These are phyloP conservation scores for Hypotaenidia okinawae DNA, from an alignment of 2,797 vertebrate species.

Conservation along the genomic window DNA sequence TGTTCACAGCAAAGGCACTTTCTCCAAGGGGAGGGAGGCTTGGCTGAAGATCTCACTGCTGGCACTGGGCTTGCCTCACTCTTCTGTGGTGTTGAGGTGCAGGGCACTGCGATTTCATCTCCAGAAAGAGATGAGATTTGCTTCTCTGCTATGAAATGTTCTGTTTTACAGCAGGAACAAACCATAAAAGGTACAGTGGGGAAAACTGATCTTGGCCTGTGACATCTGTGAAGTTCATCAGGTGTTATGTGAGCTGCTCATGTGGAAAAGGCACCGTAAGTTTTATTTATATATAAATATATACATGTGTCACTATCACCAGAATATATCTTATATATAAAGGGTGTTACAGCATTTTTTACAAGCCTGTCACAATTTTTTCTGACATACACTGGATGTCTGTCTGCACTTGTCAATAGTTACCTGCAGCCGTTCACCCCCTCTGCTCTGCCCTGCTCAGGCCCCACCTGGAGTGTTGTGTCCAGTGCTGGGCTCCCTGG, in stretches of 20 bases:
- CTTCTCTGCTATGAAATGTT: neutral
- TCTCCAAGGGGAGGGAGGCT: neutral
- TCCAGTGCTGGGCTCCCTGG: too few species aligned
- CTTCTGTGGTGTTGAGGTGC: neutral
- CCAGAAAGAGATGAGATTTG: neutral
- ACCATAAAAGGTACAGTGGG: neutral
- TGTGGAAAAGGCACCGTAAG: neutral
- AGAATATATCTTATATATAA: neutral
- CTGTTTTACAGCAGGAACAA: neutral
- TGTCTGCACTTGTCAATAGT: neutral
- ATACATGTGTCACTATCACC: neutral
- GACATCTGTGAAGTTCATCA: neutral
- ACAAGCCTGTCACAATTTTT: neutral
- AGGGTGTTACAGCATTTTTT: neutral
- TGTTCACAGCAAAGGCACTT: neutral
- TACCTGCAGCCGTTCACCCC: neutral
- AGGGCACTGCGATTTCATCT: fast-evolving
- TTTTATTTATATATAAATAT: neutral
- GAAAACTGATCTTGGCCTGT: neutral
- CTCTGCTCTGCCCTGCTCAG: too few species aligned
- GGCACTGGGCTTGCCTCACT: neutral
- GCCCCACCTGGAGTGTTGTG: too few species aligned
- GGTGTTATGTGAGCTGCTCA: neutral
- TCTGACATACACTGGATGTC: neutral
- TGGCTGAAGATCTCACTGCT: neutral